Evolutionary conservation across 2,113 vertebrate genomes (phyloP).

Genomic region (Semnornis frantzii): DNA sequence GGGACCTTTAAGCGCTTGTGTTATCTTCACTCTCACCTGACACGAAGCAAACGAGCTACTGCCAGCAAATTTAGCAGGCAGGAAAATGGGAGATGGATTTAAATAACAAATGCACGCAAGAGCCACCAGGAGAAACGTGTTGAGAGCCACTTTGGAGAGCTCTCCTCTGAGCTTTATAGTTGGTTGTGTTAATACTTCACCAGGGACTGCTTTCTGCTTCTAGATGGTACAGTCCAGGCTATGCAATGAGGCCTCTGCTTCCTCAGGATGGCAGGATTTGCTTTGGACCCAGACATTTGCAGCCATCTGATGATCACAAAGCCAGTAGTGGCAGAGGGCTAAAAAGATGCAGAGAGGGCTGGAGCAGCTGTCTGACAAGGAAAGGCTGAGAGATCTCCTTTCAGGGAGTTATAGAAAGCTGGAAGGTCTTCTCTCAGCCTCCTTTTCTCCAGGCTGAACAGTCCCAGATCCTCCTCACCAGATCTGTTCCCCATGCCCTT

Average conservation of each 20-base stretch:
- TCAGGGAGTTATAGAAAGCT: too few relatives aligned
- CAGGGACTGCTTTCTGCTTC: background rate
- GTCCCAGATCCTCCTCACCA: too few relatives aligned
- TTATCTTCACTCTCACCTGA: background rate
- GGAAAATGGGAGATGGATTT: background rate
- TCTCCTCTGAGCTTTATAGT: background rate
- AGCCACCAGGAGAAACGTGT: background rate
- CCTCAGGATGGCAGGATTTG: fast-evolving
- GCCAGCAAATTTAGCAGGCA: background rate
- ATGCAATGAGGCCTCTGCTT: background rate
- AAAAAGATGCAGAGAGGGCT: too few relatives aligned
- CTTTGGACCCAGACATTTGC: background rate
- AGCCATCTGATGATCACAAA: too few relatives aligned
- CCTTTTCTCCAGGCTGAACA: too few relatives aligned
- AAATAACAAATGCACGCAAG: background rate
- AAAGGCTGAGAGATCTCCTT: too few relatives aligned
- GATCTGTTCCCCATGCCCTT: too few relatives aligned
- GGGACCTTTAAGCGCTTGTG: background rate
- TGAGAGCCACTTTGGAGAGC: background rate
- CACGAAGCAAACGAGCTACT: background rate
- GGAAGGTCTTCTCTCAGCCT: too few relatives aligned
- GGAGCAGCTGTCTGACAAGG: too few relatives aligned
- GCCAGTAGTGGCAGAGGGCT: too few relatives aligned
- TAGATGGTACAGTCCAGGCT: background rate
- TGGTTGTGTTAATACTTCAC: background rate